Conservation (phyloP, 1,140 invertebrate species). For the Tachypleus tridentatus region DNA sequence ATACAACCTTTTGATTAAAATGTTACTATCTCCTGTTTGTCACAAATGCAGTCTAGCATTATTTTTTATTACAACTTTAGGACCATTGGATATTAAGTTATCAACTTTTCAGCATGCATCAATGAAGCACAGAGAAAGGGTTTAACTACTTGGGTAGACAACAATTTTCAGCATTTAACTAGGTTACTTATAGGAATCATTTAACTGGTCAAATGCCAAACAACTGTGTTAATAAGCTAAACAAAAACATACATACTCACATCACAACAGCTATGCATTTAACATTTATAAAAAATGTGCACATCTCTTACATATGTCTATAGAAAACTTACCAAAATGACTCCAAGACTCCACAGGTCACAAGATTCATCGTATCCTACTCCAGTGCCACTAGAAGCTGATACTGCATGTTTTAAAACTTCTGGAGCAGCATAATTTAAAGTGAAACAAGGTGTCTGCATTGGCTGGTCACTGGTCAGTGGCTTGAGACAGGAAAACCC, state of each 20-base stretch:
- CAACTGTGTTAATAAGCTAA: background rate
- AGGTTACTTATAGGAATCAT: background rate
- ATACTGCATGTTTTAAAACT: conserved; percentile 50
- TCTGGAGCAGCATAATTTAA: conserved; percentile 85
- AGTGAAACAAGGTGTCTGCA: conserved; percentile 75
- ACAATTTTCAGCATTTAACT: background rate
- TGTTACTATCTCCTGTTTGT: too few species aligned
- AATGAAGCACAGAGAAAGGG: background rate
- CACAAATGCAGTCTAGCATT: too few species aligned
- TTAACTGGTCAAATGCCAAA: background rate
- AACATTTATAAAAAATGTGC: background rate
- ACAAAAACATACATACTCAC: conserved; percentile 2
- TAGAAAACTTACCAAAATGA: conserved; percentile 51
- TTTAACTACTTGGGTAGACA: background rate
- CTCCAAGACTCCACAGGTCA: conserved; percentile 85
- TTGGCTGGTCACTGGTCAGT: conserved; percentile 35
- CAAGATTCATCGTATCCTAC: conserved; percentile 69
- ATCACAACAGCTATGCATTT: background rate
- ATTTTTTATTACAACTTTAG: background rate
- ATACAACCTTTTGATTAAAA: too few species aligned
- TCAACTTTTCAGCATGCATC: background rate
- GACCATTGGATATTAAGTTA: background rate
- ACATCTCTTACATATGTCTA: background rate
- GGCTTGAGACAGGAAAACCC: conserved; percentile 67
- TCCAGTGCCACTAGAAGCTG: conserved; percentile 24